Base-by-base conservation (phyloP, 1,140 invertebrate species). In the Eupristina koningsbergeri region DNA sequence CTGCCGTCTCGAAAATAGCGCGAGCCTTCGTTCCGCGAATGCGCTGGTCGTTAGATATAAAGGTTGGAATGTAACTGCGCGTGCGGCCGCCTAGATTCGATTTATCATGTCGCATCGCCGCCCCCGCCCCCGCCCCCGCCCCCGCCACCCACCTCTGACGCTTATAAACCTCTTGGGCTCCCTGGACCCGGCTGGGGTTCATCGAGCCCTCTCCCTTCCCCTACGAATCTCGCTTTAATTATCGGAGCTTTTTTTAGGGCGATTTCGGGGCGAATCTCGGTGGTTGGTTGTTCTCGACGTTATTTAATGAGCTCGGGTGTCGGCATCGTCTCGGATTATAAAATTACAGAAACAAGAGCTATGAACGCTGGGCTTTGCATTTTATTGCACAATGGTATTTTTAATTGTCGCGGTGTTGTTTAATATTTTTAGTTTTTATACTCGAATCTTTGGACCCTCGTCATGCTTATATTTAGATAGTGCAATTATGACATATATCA, bases 191-290 rank as follows among this genome's bases (percentile, higher is more conserved):
- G 64, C 17, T 41, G 53, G 17, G 11, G 39, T 39, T 3, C 63
- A 13, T 36, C n/a, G n/a, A n/a, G n/a, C n/a, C 7, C 29, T 31
- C 36, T 45, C 41, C 36, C 0, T 50, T 47, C 34, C 61, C 5
- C 81, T 83, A 63, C 78, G 78, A 83, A 83, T 83, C 81, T 83
- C 81, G 63, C 34, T 41, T 82, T 82, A 82, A 82, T 82, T 82
- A 61, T 47, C 81, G 36, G 58, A 5, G 45, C n/a, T n/a, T n/a
- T n/a, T n/a, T n/a, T n/a, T n/a, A n/a, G n/a, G n/a, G n/a, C n/a
- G n/a, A n/a, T n/a, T n/a, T n/a, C n/a, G n/a, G n/a, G n/a, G n/a
- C n/a, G n/a, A n/a, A n/a, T n/a, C n/a, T n/a, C n/a, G 50, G 50
- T 53, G 50, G 50, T 19, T 17, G 50, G n/a, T n/a, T n/a, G n/a